Conservation (phyloP, 1,140 invertebrate species). For the Charaxes varanes region DNA sequence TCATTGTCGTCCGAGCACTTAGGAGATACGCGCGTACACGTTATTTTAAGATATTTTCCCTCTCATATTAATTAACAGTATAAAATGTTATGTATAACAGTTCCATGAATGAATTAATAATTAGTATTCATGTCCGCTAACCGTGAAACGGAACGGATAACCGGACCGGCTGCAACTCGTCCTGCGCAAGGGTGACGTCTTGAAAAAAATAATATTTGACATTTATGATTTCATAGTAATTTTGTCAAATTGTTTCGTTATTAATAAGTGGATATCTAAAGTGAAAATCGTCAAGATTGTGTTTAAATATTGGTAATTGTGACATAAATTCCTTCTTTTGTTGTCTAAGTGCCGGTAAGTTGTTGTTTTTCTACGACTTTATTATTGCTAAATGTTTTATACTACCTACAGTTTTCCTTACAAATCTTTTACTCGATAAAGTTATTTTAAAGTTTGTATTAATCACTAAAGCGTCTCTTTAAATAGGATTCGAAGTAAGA, state of each 20-base stretch:
- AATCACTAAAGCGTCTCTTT: slow-evolving; percentile 2
- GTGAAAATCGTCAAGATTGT: slow-evolving; percentile 19
- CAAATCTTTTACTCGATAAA: background rate
- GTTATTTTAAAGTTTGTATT: background rate
- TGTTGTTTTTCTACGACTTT: slow-evolving; percentile 1
- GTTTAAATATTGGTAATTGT: slow-evolving; percentile 12
- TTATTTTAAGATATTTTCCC: slow-evolving; percentile 11
- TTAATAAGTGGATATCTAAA: slow-evolving; percentile 33
- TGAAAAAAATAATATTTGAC: slow-evolving; percentile 53
- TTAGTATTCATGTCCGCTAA: slow-evolving; percentile 24
- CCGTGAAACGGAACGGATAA: slow-evolving; percentile 61
- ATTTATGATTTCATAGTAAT: slow-evolving; percentile 37
- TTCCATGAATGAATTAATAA: slow-evolving; percentile 32
- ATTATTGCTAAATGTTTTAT: background rate
- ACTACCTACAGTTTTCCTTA: slow-evolving; percentile 11
- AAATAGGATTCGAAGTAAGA: slow-evolving; percentile 13
- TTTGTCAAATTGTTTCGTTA: slow-evolving; percentile 22
- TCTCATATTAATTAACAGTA: slow-evolving; percentile 13
- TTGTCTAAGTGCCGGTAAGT: slow-evolving; percentile 14
- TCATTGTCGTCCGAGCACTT: slow-evolving; percentile 44
- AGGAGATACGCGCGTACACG: slow-evolving; percentile 20
- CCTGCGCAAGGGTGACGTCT: slow-evolving; percentile 28
- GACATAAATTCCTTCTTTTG: slow-evolving; percentile 10
- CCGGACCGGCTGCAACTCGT: slow-evolving; percentile 39
- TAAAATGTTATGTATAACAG: slow-evolving; percentile 21